Evolutionary conservation across 2,113 vertebrate genomes (phyloP), one percentile per base, ranked within the genome.

Genomic region (Murina feae): DNA sequence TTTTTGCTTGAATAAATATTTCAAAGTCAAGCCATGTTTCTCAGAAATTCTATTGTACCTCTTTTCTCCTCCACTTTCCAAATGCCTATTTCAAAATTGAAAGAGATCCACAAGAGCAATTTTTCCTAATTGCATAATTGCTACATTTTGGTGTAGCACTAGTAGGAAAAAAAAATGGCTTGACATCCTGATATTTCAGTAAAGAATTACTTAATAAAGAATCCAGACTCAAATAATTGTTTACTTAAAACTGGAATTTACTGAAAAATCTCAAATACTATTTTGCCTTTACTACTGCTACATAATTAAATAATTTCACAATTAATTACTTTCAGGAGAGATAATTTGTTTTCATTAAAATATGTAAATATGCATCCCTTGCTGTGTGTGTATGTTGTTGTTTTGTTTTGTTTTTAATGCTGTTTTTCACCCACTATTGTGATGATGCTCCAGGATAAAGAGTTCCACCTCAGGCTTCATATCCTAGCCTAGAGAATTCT

Each of bases 301-400:
- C 90, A 96, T 97, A 97, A 97, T 97, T 96, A 96, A 97, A 96
- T 97, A 97, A 97, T 97, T 96, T 97, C 82, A 96, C 92, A 96
- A 97, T 97, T 97, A 97, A 97, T 97, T 97, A 96, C 95, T 97
- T 97, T 95, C 95, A 95, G 94, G 86, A 97, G 94, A 97, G 96
- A 97, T 95, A 97, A 97, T 97, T 96, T 97, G 92, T 97, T 97
- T 97, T 97, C 96, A 97, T 97, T 97, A 97, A 96, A 97, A 96
- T 97, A 97, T 97, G 96, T 97, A 97, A 97, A 97, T 97, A 97
- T 96, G 74, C 86, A 97, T 93, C 86, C 92, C 75, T 96, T 76
- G 90, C 90, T 97, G 91, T 58, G 55, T 58, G 55, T 58, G 55
- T 58, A 21, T 58, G 55, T 44, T 44, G 44, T 44, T 44, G 44